Percentiles rank a stretch among this genome's conserved stretches.
Conservation (phyloP, 2,888 invertebrate species). For the Trichopria drosophilae region DNA sequence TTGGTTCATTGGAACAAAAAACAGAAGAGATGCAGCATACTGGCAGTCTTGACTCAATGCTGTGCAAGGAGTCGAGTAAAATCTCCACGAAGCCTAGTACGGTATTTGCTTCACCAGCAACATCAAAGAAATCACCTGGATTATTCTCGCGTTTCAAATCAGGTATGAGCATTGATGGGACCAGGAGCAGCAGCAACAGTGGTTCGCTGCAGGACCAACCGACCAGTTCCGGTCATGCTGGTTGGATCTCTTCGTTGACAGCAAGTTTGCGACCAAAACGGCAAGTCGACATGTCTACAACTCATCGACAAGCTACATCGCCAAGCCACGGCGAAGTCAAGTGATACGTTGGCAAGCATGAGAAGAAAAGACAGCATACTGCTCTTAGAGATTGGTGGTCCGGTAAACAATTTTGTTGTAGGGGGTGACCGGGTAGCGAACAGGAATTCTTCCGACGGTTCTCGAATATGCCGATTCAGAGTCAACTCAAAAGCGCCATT, state of each 20-base stretch:
- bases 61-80: conserved; percentile 48
- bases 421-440: too few species aligned
- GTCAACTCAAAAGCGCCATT: too few species aligned
- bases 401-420: conserved; percentile 49
- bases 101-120: conserved; percentile 40
- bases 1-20: conserved; percentile 48
- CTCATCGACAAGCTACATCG: conserved; percentile 35
- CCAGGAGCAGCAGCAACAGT: conserved; percentile 51
- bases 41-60: conserved; percentile 55
- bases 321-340: conserved; percentile 52
- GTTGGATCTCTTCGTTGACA: conserved; percentile 56
- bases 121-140: conserved; percentile 51
- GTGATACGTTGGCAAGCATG: conserved; percentile 49
- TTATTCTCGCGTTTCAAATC: conserved; percentile 53
- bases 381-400: conserved; percentile 49
- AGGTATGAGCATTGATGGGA: conserved; percentile 55
- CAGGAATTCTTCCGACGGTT: too few species aligned
- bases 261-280: conserved; percentile 54
- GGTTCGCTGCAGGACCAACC: conserved; percentile 51
- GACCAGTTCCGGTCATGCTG: conserved; percentile 44
- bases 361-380: conserved; percentile 40
- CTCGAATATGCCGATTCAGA: too few species aligned
- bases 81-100: conserved; percentile 37
- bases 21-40: conserved; percentile 50
- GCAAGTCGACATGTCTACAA: conserved; percentile 34